Evolutionary conservation across 2,888 invertebrate genomes (phyloP), one percentile per base, ranked within the genome.

Genomic region (Chelonus formosanus): DNA sequence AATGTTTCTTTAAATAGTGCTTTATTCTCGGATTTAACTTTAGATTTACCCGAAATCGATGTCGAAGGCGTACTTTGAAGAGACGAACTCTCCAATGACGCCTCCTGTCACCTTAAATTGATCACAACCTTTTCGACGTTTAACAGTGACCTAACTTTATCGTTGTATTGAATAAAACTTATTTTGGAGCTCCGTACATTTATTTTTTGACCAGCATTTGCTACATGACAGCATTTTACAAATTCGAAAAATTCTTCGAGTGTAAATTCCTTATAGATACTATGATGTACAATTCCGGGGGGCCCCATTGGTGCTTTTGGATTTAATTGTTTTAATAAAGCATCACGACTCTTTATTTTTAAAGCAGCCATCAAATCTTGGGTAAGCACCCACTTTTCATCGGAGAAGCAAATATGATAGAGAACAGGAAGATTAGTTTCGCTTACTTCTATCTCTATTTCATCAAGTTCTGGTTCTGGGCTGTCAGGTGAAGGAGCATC

Each of bases 101-200:
- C 76, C 76, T 81, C 78, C 70, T 85, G 87, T 88, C 87, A 87
- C 85, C 88, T 87, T 62, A 85, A 80, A 68, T 82, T 83, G 84
- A 93, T 89, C 72, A 90, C 85, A 72, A 91, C 89, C 70, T 90
- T 90, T 85, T 94, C 94, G 67, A 94, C 91, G 82, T 92, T 93
- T 77, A 95, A 87, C 80, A 95, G 88, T 85, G 92, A 91, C 77
- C 90, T 89, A 73, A 95, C 91, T 83, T 90, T 92, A 78, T 94
- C 93, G 75, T 93, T 94, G 86, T 94, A 94, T 80, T 91, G 90
- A 73, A 95, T 90, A 65, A 95, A 89, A 60, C 91, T 90, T 75
- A 94, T 91, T 84, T 93, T 93, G 57, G 93, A 92, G 52, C 92
- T 91, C 67, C 93, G 89, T 64, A 92, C 90, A 82, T 93, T 93